Conservation (phyloP, 2,888 invertebrate genomes). For the Scaptomyza parva region DNA sequence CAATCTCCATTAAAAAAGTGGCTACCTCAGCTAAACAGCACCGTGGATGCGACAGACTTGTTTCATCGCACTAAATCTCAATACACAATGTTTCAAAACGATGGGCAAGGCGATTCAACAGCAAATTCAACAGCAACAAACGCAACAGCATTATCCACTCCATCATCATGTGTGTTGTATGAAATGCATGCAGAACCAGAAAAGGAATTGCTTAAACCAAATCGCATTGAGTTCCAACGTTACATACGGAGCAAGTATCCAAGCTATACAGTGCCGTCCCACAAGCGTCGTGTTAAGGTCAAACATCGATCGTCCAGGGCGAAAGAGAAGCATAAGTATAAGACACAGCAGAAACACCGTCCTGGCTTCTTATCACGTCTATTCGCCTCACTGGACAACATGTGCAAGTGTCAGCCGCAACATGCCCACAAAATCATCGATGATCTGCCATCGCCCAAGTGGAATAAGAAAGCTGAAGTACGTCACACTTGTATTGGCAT, state of each 20-base stretch:
- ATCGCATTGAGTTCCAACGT: slow-evolving; percentile 82
- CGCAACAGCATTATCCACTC: slow-evolving; percentile 28
- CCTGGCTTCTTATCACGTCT: slow-evolving; percentile 61
- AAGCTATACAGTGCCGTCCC: slow-evolving; percentile 30
- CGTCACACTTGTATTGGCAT: slow-evolving; percentile 86
- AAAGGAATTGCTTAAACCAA: slow-evolving; percentile 61
- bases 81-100: slow-evolving; percentile 69
- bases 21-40: slow-evolving; percentile 71
- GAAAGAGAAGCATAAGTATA: slow-evolving; percentile 9
- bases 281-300: slow-evolving; percentile 28
- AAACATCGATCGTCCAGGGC: slow-evolving; percentile 13
- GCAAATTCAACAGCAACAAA: slow-evolving; percentile 38
- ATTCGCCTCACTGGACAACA: slow-evolving; percentile 66
- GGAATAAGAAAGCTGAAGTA: slow-evolving; percentile 60
- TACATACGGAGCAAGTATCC: slow-evolving; percentile 55
- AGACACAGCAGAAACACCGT: slow-evolving; percentile 23
- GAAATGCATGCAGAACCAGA: slow-evolving; percentile 76
- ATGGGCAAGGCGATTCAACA: slow-evolving; percentile 39
- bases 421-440: slow-evolving; percentile 54
- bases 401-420: slow-evolving; percentile 66
- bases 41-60: slow-evolving; percentile 80
- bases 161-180: slow-evolving; percentile 74
- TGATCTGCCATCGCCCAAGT: slow-evolving; percentile 72
- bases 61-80: slow-evolving; percentile 53
- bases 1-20: slow-evolving; percentile 78